Evolutionary conservation across 2,888 invertebrate genomes (phyloP), one percentile per base, ranked within the genome.

Genomic region (Chrysolina oricalcia): DNA sequence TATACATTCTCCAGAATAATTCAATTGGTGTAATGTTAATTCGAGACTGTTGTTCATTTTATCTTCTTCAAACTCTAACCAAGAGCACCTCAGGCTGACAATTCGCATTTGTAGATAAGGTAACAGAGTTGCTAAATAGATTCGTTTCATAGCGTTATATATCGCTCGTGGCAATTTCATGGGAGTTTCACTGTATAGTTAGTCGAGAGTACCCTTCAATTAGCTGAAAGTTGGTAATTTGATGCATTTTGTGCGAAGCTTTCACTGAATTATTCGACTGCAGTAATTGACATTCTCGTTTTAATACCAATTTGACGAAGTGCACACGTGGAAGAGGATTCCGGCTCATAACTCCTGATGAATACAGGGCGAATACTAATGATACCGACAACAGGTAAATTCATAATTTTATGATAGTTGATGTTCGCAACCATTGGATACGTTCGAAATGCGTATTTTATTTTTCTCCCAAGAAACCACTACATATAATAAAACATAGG

Each of bases 201-300:
- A 46, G 46, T 46, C 46, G 21, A 56, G n/a, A 9, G 27, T 23
- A 59, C 15, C 35, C n/a, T n/a, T 50, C 19, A 50, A 50, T 59
- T n/a, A 59, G 27, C 59, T 35, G 59, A 59, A n/a, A 59, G 35
- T 10, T 59, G 15, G 43, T 19, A 35, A 59, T n/a, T 59, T 35
- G n/a, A 5, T 35, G 35, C 59, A 59, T 23, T 27, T n/a, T 35
- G 35, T 59, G 35, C 59, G 27, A 35, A 27, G 53, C 53, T 59
- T 59, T 59, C n/a, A 59, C 27, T 23, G 35, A 6, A 59, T 35
- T n/a, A 59, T 35, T 35, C 27, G 59, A 59, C 35, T 59, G 27
- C 59, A 59, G n/a, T 59, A 59, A 59, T 59, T 59, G 59, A 59
- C 59, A n/a, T 59, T 59, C n/a, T 59, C 27, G 59, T 59, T 59